Evolutionary conservation across 2,797 vertebrate species (phyloP).

Genomic region (Danio aesculapii): DNA sequence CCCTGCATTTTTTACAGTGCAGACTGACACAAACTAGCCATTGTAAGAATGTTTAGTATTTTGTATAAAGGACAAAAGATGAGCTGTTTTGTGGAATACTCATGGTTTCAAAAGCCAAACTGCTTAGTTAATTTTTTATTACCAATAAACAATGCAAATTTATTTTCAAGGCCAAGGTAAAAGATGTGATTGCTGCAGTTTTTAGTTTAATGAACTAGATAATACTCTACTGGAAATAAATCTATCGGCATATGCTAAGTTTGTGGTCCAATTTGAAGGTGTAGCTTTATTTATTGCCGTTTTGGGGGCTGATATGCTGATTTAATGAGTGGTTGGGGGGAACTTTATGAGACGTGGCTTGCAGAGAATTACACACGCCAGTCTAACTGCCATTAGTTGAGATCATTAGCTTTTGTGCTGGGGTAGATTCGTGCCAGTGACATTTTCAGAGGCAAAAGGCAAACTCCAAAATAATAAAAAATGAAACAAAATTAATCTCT

Average conservation of each 20-base stretch:
- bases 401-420: constrained; percentile 31
- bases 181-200: background rate
- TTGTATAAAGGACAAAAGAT: background rate
- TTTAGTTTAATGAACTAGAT: constrained; percentile 1
- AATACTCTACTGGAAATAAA: constrained; percentile 4
- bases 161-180: background rate
- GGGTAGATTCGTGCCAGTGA: constrained; percentile 14
- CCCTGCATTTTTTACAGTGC: too few species aligned
- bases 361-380: background rate
- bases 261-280: constrained; percentile 9
- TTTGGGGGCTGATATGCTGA: background rate
- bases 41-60: background rate
- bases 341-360: constrained; percentile 11
- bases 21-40: too few species aligned
- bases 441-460: constrained; percentile 23
- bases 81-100: background rate
- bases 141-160: background rate
- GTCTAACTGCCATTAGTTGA: background rate
- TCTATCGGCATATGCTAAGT: background rate
- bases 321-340: constrained; percentile 1
- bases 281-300: background rate
- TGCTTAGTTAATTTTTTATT: background rate
- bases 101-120: too few species aligned
- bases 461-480: constrained; percentile 21
- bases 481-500: constrained; percentile 13